Conservation (phyloP, 2,888 invertebrate genomes). For the Isoperla grammatica region DNA sequence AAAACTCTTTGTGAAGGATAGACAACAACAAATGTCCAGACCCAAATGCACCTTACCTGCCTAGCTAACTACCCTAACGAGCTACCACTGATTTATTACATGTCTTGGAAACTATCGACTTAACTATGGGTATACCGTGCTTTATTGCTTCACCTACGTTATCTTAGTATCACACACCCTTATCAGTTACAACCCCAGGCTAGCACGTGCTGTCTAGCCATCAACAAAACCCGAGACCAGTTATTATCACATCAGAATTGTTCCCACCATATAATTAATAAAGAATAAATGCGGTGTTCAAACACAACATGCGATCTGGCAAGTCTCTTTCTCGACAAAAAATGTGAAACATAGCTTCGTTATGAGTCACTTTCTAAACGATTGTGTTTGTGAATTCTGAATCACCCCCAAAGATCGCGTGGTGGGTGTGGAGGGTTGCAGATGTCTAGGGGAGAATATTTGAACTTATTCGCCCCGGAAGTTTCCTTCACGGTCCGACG, state of each 20-base stretch:
- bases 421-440: not conserved
- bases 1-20: no score
- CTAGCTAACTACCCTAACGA: no score
- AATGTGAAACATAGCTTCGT: not conserved
- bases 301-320: not conserved
- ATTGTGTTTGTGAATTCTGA: not conserved
- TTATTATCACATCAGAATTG: constrained; percentile 1
- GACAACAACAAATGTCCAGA: no score
- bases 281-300: not conserved
- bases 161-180: no score
- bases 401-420: not conserved
- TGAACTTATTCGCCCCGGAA: constrained; percentile 7
- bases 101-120: no score
- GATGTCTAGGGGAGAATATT: not conserved
- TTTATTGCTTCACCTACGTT: no score
- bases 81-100: no score
- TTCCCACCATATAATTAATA: constrained; percentile 8
- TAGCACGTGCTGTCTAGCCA: not conserved
- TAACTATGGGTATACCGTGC: no score
- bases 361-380: constrained; percentile 9
- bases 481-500: constrained; percentile 10
- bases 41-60: no score
- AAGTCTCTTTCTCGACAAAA: not conserved
- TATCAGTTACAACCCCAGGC: no score
- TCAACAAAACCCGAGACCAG: not conserved